phyloP scores from a whole-genome alignment of 2,797 vertebrate genomes.

The Channa striata region DNA sequence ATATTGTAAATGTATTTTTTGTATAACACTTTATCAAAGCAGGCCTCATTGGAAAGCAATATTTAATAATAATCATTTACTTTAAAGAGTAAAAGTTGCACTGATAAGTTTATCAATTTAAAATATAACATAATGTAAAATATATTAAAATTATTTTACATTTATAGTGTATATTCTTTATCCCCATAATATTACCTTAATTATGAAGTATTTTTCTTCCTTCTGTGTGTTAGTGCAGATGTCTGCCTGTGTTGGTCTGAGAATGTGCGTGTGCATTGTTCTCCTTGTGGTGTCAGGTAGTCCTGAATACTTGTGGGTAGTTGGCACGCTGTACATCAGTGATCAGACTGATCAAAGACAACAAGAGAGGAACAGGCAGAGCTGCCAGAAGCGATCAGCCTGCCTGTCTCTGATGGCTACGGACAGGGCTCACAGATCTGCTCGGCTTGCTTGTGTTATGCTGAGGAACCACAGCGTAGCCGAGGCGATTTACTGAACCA shows the following conservation, averaged over 20 bases:
- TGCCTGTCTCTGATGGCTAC: constrained; percentile 76
- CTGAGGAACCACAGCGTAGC: constrained; percentile 31
- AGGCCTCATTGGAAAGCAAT: no score
- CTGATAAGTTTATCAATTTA: no score
- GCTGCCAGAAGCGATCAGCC: constrained; percentile 86
- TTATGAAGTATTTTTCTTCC: constrained; percentile 14
- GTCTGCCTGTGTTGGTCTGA: not conserved
- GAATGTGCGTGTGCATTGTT: constrained; percentile 18
- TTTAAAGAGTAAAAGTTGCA: no score
- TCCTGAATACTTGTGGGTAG: constrained; percentile 56
- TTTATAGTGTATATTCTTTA: no score
- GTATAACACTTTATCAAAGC: no score
- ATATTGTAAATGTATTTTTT: no score
- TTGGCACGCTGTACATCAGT: constrained; percentile 77
- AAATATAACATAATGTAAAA: no score
- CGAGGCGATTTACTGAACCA: constrained; percentile 36
- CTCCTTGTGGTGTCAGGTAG: constrained; percentile 60
- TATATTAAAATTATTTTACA: no score
- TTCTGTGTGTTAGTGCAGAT: not conserved
- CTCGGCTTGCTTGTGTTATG: constrained; percentile 38
- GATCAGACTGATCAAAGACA: constrained; percentile 89
- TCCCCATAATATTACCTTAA: not conserved
- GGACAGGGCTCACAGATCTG: constrained; percentile 64
- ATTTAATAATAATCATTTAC: no score
- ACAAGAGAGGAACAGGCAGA: constrained; percentile 86